Evolutionary conservation across 1,140 invertebrate genomes (phyloP).

Genomic region (Eufriesea mexicana): DNA sequence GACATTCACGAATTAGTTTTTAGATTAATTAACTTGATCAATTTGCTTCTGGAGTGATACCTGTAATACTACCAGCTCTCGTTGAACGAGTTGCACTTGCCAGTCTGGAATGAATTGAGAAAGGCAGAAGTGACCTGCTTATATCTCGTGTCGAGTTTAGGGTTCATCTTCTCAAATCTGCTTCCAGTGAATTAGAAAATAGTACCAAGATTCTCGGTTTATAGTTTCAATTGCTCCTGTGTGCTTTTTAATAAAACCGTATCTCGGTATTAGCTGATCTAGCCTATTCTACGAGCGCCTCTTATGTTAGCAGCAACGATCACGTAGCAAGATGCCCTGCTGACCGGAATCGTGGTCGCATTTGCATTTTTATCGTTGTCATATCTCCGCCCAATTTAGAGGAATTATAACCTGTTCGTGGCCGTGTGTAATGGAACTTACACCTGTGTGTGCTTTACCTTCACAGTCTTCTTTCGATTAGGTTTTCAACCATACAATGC

Average conservation of each 20-base stretch:
- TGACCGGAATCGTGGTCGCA: not conserved
- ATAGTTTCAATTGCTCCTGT: not conserved
- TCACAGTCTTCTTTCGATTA: not conserved
- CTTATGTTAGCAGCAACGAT: not conserved
- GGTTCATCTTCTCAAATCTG: no score
- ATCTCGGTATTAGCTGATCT: not conserved
- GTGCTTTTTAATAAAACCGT: not conserved
- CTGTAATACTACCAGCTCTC: no score
- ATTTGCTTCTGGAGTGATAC: no score
- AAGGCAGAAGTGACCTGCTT: no score
- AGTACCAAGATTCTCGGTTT: no score
- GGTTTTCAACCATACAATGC: no score
- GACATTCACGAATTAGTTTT: no score
- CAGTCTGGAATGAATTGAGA: no score
- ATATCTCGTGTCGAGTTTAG: no score
- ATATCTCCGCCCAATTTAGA: slow-evolving; percentile 22
- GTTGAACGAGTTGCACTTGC: no score
- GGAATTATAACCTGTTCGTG: slow-evolving; percentile 19
- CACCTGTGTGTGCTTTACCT: slow-evolving; percentile 32
- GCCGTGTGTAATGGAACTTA: slow-evolving; percentile 17
- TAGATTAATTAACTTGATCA: no score
- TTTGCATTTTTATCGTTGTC: slow-evolving; percentile 37
- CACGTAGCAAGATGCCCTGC: not conserved
- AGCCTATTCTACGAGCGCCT: not conserved
- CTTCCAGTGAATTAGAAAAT: no score